Percentiles rank a stretch among this genome's conserved stretches.
phyloP scores from a whole-genome alignment of 2,888 invertebrate species.

The Villa cingulata region DNA sequence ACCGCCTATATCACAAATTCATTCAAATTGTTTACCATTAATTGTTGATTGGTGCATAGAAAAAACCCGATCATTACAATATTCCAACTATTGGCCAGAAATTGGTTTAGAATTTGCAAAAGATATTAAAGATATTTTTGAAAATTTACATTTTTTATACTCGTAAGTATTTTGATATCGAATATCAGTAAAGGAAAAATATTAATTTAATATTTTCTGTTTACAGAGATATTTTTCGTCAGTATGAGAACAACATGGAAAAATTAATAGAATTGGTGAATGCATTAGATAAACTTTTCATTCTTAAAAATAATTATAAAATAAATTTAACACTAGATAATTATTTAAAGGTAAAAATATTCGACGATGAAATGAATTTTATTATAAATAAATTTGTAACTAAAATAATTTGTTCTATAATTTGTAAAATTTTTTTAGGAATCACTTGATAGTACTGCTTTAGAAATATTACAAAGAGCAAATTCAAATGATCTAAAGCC shows the following conservation, averaged over 20 bases:
- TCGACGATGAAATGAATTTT: no score
- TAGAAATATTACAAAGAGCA: constrained; percentile 31
- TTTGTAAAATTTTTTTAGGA: constrained; percentile 19
- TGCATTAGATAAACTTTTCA: constrained; percentile 28
- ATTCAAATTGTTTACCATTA: constrained; percentile 29
- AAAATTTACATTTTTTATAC: constrained; percentile 29
- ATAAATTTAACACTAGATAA: constrained; percentile 31
- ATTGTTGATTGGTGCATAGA: constrained; percentile 33
- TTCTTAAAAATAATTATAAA: constrained; percentile 31
- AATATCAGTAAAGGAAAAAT: not conserved
- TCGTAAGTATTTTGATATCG: constrained; percentile 28
- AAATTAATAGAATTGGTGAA: constrained; percentile 28
- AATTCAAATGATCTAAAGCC: constrained; percentile 29
- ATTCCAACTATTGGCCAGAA: constrained; percentile 32
- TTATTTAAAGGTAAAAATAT: constrained; percentile 18
- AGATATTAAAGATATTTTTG: constrained; percentile 29
- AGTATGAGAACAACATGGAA: constrained; percentile 28
- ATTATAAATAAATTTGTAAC: not conserved
- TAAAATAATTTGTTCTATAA: not conserved
- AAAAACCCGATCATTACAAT: constrained; percentile 30
- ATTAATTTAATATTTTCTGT: not conserved
- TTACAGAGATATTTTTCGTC: constrained; percentile 28
- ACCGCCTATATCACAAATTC: constrained; percentile 28
- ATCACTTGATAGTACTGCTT: constrained; percentile 29
- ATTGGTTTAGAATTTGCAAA: constrained; percentile 34